Evolutionary conservation across 2,797 vertebrate genomes (phyloP), one percentile per base, ranked within the genome.

Genomic region (Coccyzus lansbergi): DNA sequence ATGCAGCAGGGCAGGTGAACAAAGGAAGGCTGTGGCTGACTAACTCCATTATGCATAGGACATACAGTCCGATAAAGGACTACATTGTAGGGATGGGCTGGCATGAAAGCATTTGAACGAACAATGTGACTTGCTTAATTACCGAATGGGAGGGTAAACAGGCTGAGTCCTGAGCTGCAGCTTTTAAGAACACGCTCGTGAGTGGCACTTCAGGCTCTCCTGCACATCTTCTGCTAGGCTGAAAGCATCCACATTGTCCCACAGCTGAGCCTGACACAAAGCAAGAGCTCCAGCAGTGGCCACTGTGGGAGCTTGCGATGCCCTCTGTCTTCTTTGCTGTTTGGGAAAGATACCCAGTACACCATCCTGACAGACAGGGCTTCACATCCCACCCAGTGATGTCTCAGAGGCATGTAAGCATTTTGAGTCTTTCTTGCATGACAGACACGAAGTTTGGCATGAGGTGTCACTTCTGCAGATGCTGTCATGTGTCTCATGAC

Each of bases 391-490:
- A 70, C 65, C 68, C 4, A 6, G 31, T 25, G 29, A 55, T 67
- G 15, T 53, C 67, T 79, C 1, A 0, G 69, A 53, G 70, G 40
- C 51, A 58, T 76, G 36, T 56, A 58, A 92, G 75, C 34, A 62
- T 29, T 49, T 48, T 46, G 46, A 93, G 51, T 34, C 34, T 33
- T 69, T 72, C 71, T 72, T 82, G 56, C 38, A 24, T 77, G 79
- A 87, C 48, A 3, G 34, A 74, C 60, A 83, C 1, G 1, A 65
- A 80, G 56, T 59, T 48, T 77, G 64, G 68, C 76, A 56, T 85
- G 76, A 93, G 59, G 29, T 74, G 78, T 91, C 91, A 93, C 68
- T 89, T 91, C 71, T 87, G 71, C 52, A 87, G 89, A 95, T 89
- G 71, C 68, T 85, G 85, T 93, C 93, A 86, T 38, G 12, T 63